Conservation (phyloP, 2,797 vertebrate species). For the Accipiter minullus region DNA sequence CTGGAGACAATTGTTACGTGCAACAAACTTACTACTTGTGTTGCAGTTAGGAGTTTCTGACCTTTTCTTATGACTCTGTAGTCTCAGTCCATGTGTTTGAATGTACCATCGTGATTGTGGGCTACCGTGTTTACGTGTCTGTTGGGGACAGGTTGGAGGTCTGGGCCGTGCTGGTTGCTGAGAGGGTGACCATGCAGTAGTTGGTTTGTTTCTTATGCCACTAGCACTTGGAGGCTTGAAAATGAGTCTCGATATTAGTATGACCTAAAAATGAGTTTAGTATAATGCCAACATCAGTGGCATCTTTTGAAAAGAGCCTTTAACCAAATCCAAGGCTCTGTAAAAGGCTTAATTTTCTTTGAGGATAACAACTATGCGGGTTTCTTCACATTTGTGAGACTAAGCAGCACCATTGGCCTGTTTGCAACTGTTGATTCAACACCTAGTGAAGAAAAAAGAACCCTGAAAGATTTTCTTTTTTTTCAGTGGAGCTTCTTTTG, state of each 20-base stretch:
- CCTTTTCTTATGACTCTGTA: not conserved
- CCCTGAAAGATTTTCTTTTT: not conserved
- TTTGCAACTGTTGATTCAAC: not conserved
- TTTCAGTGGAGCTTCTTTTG: not conserved
- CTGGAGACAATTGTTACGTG: not conserved
- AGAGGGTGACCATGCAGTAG: not conserved
- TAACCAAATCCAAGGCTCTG: not conserved
- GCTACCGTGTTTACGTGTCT: not conserved
- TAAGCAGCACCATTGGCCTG: not conserved
- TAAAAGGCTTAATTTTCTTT: not conserved
- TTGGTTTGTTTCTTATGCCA: not conserved
- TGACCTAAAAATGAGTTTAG: not conserved
- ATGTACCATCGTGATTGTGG: not conserved
- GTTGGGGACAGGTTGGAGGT: not conserved
- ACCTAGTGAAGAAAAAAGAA: not conserved
- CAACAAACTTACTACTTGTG: not conserved
- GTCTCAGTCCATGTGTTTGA: not conserved
- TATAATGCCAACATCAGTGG: not conserved
- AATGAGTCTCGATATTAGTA: not conserved
- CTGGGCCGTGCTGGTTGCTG: accelerated
- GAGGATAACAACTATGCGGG: not conserved
- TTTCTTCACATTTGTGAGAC: not conserved
- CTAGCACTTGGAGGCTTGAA: not conserved
- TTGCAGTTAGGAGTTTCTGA: not conserved
- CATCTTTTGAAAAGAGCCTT: not conserved